Evolutionary conservation across 2,113 vertebrate species (phyloP), one percentile per base, ranked within the genome.

Genomic region (Dascyllus trimaculatus): DNA sequence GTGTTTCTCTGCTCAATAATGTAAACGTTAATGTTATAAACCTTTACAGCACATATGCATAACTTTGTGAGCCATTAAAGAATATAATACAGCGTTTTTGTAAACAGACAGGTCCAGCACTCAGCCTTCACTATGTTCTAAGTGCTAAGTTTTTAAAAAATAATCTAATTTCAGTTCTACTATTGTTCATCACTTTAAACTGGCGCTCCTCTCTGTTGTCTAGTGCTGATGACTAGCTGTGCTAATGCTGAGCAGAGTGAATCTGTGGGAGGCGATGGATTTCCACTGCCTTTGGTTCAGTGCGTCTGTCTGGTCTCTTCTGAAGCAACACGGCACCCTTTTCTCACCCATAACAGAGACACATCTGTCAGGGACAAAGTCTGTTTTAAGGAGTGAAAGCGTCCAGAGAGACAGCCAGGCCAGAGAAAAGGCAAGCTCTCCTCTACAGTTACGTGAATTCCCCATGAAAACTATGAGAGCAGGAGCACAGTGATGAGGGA

Each of bases 401-500:
- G 51, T 88, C 72, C 87, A 82, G 71, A 81, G 54, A 87, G 84
- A 91, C 84, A 89, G 76, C 72, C 70, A 80, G 82, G 87, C 70
- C 79, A 82, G 74, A 87, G 80, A 86, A 84, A 85, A 86, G 89
- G 74, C 82, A 48, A 77, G 71, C 85, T 74, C 72, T 80, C 85
- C 88, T 82, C 83, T 69, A 81, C 80, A 46, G 74, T 78, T 72
- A 80, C 62, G 82, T 35, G 73, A 80, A 71, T 58, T 60, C 52
- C 52, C 24, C 62, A 52, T 13, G 13, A 66, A 67, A 79, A 93
- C 95, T 98, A 99, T 90, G 93, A 98, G 90, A 99, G 94, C 94
- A 97, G 92, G 86, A 96, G 91, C 58, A 96, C 91, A 92, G 95
- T 94, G 93, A 96, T 93, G 89, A 96, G 88, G 85, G 96, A 96